Base-by-base conservation (phyloP, 2,113 vertebrate genomes). In the Ibidorhyncha struthersii region DNA sequence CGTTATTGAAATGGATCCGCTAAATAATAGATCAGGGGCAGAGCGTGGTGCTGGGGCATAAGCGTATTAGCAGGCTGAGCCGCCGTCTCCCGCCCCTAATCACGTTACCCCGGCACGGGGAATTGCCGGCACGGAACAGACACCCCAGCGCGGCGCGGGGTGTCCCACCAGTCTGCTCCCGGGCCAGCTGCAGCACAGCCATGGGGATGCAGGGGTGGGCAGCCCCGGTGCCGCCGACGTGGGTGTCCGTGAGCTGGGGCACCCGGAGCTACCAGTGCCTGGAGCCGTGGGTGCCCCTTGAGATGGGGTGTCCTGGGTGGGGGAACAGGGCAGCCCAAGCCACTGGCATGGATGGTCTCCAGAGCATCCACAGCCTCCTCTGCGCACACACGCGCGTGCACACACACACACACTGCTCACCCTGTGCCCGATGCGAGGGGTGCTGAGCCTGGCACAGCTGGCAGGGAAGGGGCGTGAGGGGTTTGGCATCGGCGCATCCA, bases 1-100 rank as follows among this genome's bases (percentile, higher is more conserved):
- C 62, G 22, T 69, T 67, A 95, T 91, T 74, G 96, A 81, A 90
- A 96, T 84, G 86, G 91, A 96, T 65, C 79, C 66, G 26, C 77
- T 97, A 76, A 96, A 97, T 97, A 95, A 97, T 96, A 84, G 88
- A 94, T 92, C 56, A 79, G 89, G 91, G 89, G 65, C 81, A 69
- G 78, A 25, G 50, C 21, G 16, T 1, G 14, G 67, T 22, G 50
- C 34, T 4, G 49, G 53, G 67, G 43, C 38, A 18, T 62, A 52
- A 79, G 49, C 63, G 22, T 10, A 22, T 50, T 70, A 55, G 18
- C 26, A 32, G 67, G 79, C 63, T 29, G 32, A 55, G 30, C 79
- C 5, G 9, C 38, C 17, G 23, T 79, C 53, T 34, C 34, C 70
- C 36, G 10, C 84, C 84, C 52, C 87, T 43, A 78, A 59, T 53